Base-by-base conservation (phyloP, 1,140 invertebrate genomes). In the Euura lappo region DNA sequence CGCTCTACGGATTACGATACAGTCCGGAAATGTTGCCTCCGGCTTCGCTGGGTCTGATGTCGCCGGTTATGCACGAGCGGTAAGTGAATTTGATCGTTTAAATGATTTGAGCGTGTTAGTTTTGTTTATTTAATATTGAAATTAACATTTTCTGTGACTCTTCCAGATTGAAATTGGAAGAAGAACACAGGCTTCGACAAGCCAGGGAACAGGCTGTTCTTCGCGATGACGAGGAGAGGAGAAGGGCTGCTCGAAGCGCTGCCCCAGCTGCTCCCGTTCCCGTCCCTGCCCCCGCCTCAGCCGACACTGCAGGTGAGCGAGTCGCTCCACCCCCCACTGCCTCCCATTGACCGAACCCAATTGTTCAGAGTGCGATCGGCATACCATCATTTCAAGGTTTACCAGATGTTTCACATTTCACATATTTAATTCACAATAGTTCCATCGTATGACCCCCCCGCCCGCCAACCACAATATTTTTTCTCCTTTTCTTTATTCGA, bases 131-230 rank as follows among this genome's bases (percentile, higher is more conserved):
- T 60, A 11, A 60, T 60, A 60, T 11, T 6, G 3, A 60, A 60
- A 60, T 60, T 11, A 60, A 3, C 51, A 6, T 60, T 70, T 10
- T 13, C 71, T 70, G 10, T 69, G 51, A 2, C 68, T 67, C 65
- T 69, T 82, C 60, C 76, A 91, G 89, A 79, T 74, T 92, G 72
- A 91, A 91, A 85, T 81, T 92, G 76, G 92, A 93, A 85, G 92
- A 93, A 79, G 92, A 93, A 77, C 91, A 93, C 76, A 84, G 91
- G 71, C 86, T 90, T 76, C 84, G 91, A 44, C 83, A 90, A 78
- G 86, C 84, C 45, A 85, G 89, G 75, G 90, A 91, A 75, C 89
- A 90, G 80, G 85, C 79, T 70, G 83, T 81, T 42, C 69, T 86
- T 69, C 77, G 85, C 13, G 90, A 90, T 76, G 86, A 87, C 78